Evolutionary conservation across 2,113 vertebrate species (phyloP), one percentile per base, ranked within the genome.

Genomic region (Patagioenas fasciata): DNA sequence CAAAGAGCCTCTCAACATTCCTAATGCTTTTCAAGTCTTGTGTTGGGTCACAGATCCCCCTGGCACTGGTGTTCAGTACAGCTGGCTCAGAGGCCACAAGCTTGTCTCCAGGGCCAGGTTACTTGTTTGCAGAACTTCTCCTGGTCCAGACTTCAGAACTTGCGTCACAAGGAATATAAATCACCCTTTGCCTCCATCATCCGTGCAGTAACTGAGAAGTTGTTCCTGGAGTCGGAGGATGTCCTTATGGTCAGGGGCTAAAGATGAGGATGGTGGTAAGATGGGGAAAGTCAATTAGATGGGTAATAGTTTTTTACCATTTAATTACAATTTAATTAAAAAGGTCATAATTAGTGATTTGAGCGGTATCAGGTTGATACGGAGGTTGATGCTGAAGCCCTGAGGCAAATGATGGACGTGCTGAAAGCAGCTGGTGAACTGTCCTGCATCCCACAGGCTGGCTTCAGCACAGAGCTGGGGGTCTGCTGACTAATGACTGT

Each of bases 1-100:
- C 73, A 21, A 32, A 38, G 53, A 53, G 29, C 32, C 54, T 29
- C 65, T 32, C 19, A 18, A 44, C 38, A 28, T 72, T 67, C 40
- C 32, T 25, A 42, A 8, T 6, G 56, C 48, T 47, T 25, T 47
- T 25, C 19, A 5, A 34, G 28, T 12, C 54, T 50, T 15, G 2
- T 1, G 0, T 6, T 36, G 80, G 80, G 36, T 6, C 48, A 4
- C 0, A 7, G 21, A 15, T 31, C 9, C 18, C 16, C 12, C 36
- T 0, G 3, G 50, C 25, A 38, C 26, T 1, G 1, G 10, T 12
- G 42, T 11, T 15, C 26, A 44, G 29, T 25, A 8, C 3, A 0
- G 16, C 56, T 47, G 44, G 62, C 57, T 36, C 7, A 14, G 40
- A 47, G 77, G 72, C 38, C 69, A 2, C 0, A 2, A 31, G 86